Base-by-base conservation (phyloP, 2,888 invertebrate species). In the Entomobrya proxima region DNA sequence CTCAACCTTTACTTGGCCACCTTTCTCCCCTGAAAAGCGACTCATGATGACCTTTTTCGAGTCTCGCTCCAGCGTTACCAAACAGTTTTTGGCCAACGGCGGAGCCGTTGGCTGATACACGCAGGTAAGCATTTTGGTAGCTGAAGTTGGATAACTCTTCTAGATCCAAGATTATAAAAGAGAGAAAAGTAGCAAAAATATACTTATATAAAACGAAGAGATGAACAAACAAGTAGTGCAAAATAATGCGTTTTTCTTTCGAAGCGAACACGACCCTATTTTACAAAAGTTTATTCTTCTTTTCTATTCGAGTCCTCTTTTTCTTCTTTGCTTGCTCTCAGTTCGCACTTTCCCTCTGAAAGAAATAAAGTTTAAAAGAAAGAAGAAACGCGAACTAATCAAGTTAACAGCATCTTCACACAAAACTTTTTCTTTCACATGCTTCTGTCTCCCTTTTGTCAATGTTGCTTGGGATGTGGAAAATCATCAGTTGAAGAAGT, bases 111-210 rank as follows among this genome's bases (percentile, higher is more conserved):
- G 94, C 91, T 94, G 94, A 92, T 94, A 94, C 90, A 94, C 94
- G 92, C 94, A 94, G 91, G 94, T 94, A 93, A 94, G 92, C 94
- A 94, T 94, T 76, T 72, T 88, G n/a, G 15, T 18, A 52, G 58
- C 24, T 72, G 44, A 30, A 24, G 37, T 47, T 35, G 27, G 37
- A 11, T n/a, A n/a, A 44, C 3, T 61, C 64, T 50, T 76, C 24
- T 40, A 30, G 18, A 18, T n/a, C n/a, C n/a, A n/a, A n/a, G n/a
- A n/a, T n/a, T 72, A 72, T 44, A 47, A 40, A 9, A 74, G 78
- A 21, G 32, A 30, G n/a, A 37, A 21, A 27, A 77, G 40, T 61
- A 40, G 40, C 55, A 55, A 58, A 52, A 76, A 76, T 40, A 76
- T 76, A 76, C 27, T 24, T 6, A 40, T 7, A 40, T 40, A 11